Base-by-base conservation (phyloP, 2,797 vertebrate genomes). In the Merluccius polli region DNA sequence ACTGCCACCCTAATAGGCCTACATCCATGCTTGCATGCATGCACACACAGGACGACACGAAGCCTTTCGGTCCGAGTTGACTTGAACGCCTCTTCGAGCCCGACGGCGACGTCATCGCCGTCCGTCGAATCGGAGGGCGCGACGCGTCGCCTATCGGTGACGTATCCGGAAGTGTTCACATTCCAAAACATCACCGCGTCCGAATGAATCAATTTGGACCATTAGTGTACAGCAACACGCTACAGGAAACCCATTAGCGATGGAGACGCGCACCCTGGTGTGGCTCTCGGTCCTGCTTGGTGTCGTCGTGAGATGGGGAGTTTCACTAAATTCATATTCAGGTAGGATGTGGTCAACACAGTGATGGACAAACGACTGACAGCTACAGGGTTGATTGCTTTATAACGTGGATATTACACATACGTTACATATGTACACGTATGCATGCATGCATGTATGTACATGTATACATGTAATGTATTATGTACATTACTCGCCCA, bases 321-420 rank as follows among this genome's bases (percentile, higher is more conserved):
- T 99, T 13, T 98, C 98, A 10, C 92, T 99, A n/a, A 94, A 95
- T 79, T 93, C 96, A 27, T 99, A 99, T 76, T 99, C 97, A 93
- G 97, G 97, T 99, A 88, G 65, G 67, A 69, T 69, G 13, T 29
- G 63, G 11, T 67, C n/a, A 67, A 67, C 9, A 67, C 11, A 67
- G 12, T 24, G 9, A 29, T 67, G 63, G 24, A 48, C 33, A 48
- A n/a, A n/a, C n/a, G n/a, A n/a, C n/a, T n/a, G n/a, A 48, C 44
- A 48, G 16, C 44, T 41, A 15, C 38, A 41, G 38, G 13, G 21
- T 48, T 21, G 44, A 21, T 21, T 48, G 44, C 12, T 48, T 18
- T 36, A n/a, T n/a, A n/a, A n/a, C n/a, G n/a, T n/a, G n/a, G n/a
- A n/a, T n/a, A n/a, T n/a, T 48, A 3, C 1, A 48, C 16, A 48